These are phyloP conservation scores for Trochalopteron elliotii DNA, from an alignment of 2,113 vertebrate genomes.

Conservation along the genomic window DNA sequence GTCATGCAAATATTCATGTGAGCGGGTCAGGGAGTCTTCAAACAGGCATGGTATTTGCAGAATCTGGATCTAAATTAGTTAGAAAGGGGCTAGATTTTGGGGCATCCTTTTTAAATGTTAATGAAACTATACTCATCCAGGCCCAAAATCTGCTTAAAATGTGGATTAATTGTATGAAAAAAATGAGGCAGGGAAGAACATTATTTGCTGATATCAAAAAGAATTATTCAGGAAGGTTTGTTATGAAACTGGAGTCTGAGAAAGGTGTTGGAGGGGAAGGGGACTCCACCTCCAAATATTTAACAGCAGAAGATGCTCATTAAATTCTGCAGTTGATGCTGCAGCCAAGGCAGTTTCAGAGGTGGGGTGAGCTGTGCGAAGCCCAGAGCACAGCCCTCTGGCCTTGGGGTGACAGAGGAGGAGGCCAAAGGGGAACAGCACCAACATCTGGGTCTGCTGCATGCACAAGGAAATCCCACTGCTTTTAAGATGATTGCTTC, in stretches of 20 bases:
- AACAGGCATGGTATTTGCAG: background rate
- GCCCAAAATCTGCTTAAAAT: background rate
- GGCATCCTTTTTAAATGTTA: background rate
- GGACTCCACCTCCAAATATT: background rate
- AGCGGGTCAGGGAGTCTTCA: background rate
- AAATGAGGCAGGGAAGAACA: background rate
- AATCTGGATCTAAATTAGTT: background rate
- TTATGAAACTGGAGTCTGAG: background rate
- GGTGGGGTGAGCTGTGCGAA: fast-evolving
- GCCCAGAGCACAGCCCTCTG: background rate
- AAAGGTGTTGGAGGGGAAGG: background rate
- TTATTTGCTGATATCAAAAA: background rate
- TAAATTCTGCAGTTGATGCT: background rate
- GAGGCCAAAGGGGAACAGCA: background rate
- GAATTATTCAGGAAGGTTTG: background rate
- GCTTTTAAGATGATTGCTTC: background rate
- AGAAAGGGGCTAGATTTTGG: background rate
- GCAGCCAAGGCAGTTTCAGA: background rate
- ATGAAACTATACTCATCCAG: background rate
- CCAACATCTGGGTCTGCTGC: background rate
- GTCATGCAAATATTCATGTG: background rate
- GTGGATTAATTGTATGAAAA: background rate
- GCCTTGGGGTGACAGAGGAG: background rate
- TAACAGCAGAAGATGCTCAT: background rate
- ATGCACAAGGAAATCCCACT: background rate